Percentiles rank a stretch among this genome's conserved stretches.
phyloP scores from a whole-genome alignment of 2,888 invertebrate genomes.

The Xylocampa areola region DNA sequence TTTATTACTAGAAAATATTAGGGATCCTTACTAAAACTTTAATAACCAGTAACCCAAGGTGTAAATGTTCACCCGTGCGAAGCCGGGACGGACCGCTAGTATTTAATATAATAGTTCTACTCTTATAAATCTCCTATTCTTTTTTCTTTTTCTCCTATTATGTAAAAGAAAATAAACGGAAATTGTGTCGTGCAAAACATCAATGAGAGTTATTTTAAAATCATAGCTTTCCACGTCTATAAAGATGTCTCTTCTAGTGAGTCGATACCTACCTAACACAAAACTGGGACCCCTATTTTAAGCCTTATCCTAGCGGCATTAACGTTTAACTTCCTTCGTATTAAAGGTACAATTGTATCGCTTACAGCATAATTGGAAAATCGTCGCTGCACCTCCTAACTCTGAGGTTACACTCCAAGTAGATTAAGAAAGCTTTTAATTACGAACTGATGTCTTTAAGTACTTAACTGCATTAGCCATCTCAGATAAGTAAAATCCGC shows the following conservation, averaged over 20 bases:
- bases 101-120: no score
- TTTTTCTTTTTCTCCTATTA: no score
- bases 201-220: constrained; percentile 4
- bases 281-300: constrained; percentile 15
- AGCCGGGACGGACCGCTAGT: no score
- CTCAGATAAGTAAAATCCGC: background rate
- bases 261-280: constrained; percentile 12
- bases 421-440: constrained; percentile 39
- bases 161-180: background rate
- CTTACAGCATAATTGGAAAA: constrained; percentile 68
- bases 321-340: constrained; percentile 30
- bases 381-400: constrained; percentile 59
- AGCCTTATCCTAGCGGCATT: background rate
- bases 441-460: background rate
- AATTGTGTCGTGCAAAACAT: constrained; percentile 1
- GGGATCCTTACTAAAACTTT: no score
- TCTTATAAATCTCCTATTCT: no score
- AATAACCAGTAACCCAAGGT: no score
- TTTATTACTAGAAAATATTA: no score
- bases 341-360: constrained; percentile 31
- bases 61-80: no score
- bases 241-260: constrained; percentile 35
- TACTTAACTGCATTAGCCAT: background rate
- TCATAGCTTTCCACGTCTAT: constrained; percentile 17
- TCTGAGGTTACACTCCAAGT: constrained; percentile 41